Evolutionary conservation across 2,113 vertebrate species (phyloP).

Genomic region (Macrotis lagotis): DNA sequence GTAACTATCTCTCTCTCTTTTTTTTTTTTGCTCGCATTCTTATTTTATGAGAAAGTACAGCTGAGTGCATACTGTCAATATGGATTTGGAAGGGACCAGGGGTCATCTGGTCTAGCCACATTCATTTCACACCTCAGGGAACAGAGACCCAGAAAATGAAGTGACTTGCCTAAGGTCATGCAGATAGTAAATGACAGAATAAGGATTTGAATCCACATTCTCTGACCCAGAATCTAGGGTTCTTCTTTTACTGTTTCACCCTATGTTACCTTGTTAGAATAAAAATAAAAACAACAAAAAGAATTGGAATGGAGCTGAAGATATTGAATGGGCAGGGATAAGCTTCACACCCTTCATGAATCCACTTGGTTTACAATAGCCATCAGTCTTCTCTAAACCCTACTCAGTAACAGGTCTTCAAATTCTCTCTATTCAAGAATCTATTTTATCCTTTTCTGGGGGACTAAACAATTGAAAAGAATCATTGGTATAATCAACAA

Average conservation of each 20-base stretch:
- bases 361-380: constrained; percentile 13
- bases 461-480: background rate
- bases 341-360: background rate
- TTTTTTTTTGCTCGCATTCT: background rate
- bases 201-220: background rate
- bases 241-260: background rate
- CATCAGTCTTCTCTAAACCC: background rate
- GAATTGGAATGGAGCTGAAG: background rate
- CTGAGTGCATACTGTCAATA: background rate
- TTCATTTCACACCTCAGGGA: background rate
- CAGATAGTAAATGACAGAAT: background rate
- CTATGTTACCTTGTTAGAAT: background rate
- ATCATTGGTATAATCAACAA: background rate
- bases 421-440: background rate
- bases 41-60: background rate
- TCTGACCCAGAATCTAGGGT: background rate
- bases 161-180: background rate
- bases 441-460: background rate
- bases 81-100: background rate
- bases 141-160: background rate
- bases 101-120: background rate
- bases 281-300: background rate
- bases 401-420: background rate
- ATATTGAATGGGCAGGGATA: background rate
- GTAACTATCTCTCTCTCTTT: background rate